Percentiles rank a stretch among this genome's conserved stretches.
Conservation (phyloP, 2,888 invertebrate genomes). For the Altica lythri region DNA sequence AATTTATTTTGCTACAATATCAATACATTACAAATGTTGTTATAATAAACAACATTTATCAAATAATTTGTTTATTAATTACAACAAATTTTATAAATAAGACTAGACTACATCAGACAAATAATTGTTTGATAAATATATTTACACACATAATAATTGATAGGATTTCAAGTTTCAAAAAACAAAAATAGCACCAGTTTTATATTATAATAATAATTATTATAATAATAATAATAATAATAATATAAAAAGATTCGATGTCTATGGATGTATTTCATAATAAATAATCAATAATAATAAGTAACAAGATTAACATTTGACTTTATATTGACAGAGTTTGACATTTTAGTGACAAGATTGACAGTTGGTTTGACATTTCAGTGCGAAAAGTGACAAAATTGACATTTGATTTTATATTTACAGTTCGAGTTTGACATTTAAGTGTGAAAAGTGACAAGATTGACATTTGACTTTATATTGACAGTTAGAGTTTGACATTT, state of each 20-base stretch:
- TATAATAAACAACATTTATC: too few relatives aligned
- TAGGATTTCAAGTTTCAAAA: constrained; percentile 29
- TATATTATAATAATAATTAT: too few relatives aligned
- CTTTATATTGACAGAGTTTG: not conserved
- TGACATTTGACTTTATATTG: not conserved
- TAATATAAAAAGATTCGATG: constrained; percentile 43
- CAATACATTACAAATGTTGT: too few relatives aligned
- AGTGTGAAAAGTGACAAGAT: constrained; percentile 2
- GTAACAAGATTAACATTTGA: constrained; percentile 33
- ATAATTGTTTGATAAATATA: constrained; percentile 8
- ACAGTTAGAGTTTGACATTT: not conserved
- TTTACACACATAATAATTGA: constrained; percentile 20
- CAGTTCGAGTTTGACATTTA: too few relatives aligned
- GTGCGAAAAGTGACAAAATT: not conserved
- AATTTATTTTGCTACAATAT: too few relatives aligned
- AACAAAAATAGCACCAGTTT: constrained; percentile 45
- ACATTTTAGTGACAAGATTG: not conserved
- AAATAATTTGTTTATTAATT: too few relatives aligned
- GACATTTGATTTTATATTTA: not conserved
- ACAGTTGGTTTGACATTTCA: not conserved
- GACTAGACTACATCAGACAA: constrained; percentile 16
- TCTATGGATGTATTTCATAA: constrained; percentile 31
- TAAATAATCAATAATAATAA: too few relatives aligned
- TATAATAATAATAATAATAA: too few relatives aligned
- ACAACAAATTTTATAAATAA: constrained; percentile 1